Conservation (phyloP, 2,113 vertebrate genomes). For the zebrafish (Danio rerio) region DNA sequence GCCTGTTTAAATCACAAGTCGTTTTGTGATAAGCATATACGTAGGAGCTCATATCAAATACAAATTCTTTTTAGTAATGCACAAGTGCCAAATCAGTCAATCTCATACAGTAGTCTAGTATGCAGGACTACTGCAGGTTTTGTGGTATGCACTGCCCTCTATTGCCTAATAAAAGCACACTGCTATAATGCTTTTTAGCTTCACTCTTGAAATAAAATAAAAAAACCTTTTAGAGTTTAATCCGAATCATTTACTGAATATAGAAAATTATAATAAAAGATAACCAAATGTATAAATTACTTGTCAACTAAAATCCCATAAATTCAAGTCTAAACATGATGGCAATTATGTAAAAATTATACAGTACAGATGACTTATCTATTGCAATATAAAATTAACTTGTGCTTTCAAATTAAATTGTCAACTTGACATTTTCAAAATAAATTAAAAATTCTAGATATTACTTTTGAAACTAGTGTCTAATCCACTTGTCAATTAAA, state of each 20-base stretch:
- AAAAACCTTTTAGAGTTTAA: no score
- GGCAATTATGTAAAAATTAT: not conserved
- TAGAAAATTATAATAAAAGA: not conserved
- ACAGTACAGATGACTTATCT: not conserved
- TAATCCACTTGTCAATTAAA: no score
- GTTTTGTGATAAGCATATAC: not conserved
- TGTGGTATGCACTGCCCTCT: constrained; percentile 55
- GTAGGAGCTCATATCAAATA: no score
- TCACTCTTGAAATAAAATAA: not conserved
- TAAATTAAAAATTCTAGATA: no score
- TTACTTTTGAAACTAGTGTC: no score
- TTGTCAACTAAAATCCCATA: not conserved
- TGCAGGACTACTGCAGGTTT: not conserved
- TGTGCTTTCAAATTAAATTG: not conserved
- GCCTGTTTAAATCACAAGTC: not conserved
- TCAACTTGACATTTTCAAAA: no score
- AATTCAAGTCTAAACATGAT: not conserved
- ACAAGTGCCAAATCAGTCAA: not conserved
- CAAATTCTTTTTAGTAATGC: not conserved
- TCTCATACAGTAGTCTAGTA: not conserved
- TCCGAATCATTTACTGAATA: no score
- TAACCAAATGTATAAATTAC: not conserved
- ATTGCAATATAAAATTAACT: not conserved
- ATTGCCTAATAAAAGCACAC: constrained; percentile 32
- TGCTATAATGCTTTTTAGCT: not conserved